Evolutionary conservation across 2,888 invertebrate species (phyloP), one percentile per base, ranked within the genome.

Genomic region (Netelia virgata): DNA sequence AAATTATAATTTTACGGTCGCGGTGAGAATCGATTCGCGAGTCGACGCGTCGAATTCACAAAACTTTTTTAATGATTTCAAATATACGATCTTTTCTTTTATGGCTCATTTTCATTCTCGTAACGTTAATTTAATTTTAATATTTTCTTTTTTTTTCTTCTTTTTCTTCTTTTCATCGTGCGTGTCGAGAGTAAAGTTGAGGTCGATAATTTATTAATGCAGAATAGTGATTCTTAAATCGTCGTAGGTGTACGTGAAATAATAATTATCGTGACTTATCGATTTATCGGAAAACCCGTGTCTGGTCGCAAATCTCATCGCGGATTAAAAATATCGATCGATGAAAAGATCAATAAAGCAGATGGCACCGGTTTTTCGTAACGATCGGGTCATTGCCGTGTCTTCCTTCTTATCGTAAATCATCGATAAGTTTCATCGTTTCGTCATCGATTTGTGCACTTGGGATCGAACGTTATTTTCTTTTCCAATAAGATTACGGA

Each of bases 341-440:
- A 53, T 69, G 3, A 10, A 14, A n/a, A 53, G 53, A 69, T 28
- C 28, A 69, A 69, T 28, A 53, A 69, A 11, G 6, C 28, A 53
- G 28, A 28, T 53, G 28, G 9, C 69, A 28, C n/a, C 23, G 23
- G 50, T 53, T 16, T 28, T 53, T 16, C 53, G n/a, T 50, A 8
- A 68, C 47, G 47, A n/a, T n/a, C 28, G 28, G 69, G 53, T 69
- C 69, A 53, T 69, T 53, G 69, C 14, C 47, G 14, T 53, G 16
- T 16, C 69, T 28, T 53, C 3, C 16, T 28, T 23, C 28, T 50
- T 6, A 11, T 53, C 28, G 28, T 50, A 23, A 20, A 68, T 66
- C 20, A 66, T 66, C 10, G 8, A 50, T 14, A 23, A 68, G n/a
- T 50, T 53, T 1, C 3, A 69, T 2, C 23, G 28, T 50, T 50